phyloP scores from a whole-genome alignment of 2,888 invertebrate species.

The Dioctria linearis region DNA sequence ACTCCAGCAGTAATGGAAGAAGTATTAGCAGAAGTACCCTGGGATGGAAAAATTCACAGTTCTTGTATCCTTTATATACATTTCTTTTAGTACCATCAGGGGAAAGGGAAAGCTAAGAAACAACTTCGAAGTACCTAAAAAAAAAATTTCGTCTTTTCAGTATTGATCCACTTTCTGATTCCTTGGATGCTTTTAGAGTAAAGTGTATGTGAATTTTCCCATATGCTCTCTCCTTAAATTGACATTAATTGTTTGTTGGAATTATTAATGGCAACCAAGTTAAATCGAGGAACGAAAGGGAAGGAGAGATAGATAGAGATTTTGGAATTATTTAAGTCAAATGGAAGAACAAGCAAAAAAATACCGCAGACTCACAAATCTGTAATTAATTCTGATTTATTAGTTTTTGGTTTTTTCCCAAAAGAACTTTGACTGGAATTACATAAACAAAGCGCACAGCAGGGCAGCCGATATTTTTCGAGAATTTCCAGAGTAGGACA shows the following conservation, averaged over 20 bases:
- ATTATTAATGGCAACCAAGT: conserved; percentile 36
- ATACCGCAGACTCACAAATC: conserved; percentile 56
- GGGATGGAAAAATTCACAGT: neutral
- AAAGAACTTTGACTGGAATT: neutral
- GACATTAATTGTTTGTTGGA: conserved; percentile 43
- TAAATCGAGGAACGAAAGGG: conserved; percentile 2
- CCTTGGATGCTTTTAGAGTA: neutral
- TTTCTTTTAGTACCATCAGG: neutral
- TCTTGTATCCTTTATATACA: neutral
- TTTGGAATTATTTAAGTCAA: conserved; percentile 6
- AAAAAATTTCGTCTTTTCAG: neutral
- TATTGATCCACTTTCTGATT: conserved; percentile 11
- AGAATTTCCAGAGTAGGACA: neutral
- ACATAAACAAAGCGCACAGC: neutral
- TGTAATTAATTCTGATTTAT: conserved; percentile 57
- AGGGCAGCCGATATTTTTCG: neutral
- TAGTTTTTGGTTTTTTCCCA: conserved; percentile 31
- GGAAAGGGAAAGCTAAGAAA: neutral
- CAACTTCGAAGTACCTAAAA: neutral
- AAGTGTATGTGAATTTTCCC: neutral
- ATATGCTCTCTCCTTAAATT: conserved; percentile 21
- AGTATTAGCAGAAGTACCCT: neutral
- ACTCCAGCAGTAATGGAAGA: neutral
- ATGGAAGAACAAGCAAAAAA: conserved; percentile 38
- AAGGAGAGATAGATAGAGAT: no score